Conservation (phyloP, 2,888 invertebrate species). For the Endomychus coccineus region DNA sequence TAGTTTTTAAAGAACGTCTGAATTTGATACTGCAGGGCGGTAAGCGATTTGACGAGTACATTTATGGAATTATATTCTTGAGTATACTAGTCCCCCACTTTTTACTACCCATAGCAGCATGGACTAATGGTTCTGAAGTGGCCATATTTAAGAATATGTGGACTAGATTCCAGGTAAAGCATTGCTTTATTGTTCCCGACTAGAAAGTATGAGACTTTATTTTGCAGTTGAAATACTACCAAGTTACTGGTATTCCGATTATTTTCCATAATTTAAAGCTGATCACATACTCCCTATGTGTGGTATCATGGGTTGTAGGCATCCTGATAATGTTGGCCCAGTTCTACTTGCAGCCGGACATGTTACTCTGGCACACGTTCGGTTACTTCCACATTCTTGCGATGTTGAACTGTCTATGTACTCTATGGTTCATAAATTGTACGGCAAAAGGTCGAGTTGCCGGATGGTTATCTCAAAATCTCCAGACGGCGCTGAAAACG, state of each 20-base stretch:
- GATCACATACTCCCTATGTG: conserved; percentile 57
- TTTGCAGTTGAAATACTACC: conserved; percentile 53
- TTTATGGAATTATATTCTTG: conserved; percentile 66
- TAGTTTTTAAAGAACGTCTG: conserved; percentile 40
- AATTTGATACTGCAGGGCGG: conserved; percentile 42
- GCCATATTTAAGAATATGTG: conserved; percentile 74
- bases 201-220: conserved; percentile 5
- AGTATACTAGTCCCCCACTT: conserved; percentile 66
- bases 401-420: conserved; percentile 65
- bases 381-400: conserved; percentile 68
- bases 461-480: conserved; percentile 54
- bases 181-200: background rate
- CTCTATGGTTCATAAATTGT: conserved; percentile 54
- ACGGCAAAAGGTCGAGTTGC: conserved; percentile 45
- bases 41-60: conserved; percentile 65
- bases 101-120: conserved; percentile 59
- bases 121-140: conserved; percentile 63
- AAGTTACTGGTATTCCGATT: conserved; percentile 56
- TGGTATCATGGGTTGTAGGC: conserved; percentile 60
- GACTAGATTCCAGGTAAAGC: conserved; percentile 64
- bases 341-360: conserved; percentile 63
- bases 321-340: conserved; percentile 61
- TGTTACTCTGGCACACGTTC: conserved; percentile 64
- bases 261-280: conserved; percentile 57
- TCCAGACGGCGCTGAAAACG: conserved; percentile 56